phyloP scores from a whole-genome alignment of 2,888 invertebrate species.

The Caenorhabditis sp. region DNA sequence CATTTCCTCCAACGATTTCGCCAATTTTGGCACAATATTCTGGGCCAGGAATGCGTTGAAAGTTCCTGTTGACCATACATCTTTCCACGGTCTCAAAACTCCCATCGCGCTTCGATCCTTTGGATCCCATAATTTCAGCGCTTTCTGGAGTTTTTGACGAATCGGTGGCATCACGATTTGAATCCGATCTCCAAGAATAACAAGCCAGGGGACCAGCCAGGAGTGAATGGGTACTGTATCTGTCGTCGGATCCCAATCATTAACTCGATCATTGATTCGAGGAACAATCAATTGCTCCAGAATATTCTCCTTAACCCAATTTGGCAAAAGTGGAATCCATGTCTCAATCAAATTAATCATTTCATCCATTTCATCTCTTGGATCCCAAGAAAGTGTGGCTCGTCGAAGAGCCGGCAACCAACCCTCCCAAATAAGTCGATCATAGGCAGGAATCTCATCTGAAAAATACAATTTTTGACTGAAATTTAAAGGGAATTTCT shows the following conservation, averaged over 20 bases:
- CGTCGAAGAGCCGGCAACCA: constrained; percentile 82
- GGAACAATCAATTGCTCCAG: constrained; percentile 78
- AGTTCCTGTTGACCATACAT: constrained; percentile 80
- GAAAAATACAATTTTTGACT: neutral
- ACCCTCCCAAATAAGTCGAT: constrained; percentile 86
- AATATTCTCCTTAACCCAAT: constrained; percentile 84
- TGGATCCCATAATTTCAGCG: constrained; percentile 77
- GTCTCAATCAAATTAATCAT: constrained; percentile 82
- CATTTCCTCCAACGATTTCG: constrained; percentile 72
- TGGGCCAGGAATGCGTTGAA: constrained; percentile 84
- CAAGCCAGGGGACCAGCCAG: constrained; percentile 97
- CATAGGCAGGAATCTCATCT: constrained; percentile 77
- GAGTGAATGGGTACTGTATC: constrained; percentile 93
- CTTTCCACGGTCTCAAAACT: constrained; percentile 89
- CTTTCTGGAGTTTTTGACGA: constrained; percentile 76
- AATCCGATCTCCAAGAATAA: constrained; percentile 78
- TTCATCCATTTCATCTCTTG: constrained; percentile 77
- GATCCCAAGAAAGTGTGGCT: constrained; percentile 79
- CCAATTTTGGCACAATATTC: constrained; percentile 83
- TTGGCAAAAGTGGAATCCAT: constrained; percentile 84
- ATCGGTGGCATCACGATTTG: constrained; percentile 85
- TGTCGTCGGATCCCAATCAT: constrained; percentile 86
- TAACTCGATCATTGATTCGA: constrained; percentile 55
- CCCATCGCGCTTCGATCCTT: constrained; percentile 88
- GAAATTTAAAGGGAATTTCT: neutral